Evolutionary conservation across 2,113 vertebrate genomes (phyloP), one percentile per base, ranked within the genome.

Genomic region (Lanius ludovicianus): DNA sequence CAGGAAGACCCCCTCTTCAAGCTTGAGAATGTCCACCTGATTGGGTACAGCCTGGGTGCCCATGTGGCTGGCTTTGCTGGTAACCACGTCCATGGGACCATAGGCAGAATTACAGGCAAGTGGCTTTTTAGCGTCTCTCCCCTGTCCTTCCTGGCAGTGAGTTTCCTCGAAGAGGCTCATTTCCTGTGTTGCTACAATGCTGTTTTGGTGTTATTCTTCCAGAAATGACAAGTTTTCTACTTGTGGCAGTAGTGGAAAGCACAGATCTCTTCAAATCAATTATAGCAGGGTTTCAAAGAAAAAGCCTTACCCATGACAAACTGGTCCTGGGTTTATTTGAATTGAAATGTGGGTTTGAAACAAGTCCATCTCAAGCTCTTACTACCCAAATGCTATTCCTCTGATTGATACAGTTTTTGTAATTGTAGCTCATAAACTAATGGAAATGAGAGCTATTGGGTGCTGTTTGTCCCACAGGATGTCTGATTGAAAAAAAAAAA

Each of bases 41-140:
- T 99, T 4, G 99, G 99, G 84, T 99, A 99, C 96, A 99, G 99
- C 96, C 98, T 99, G 10, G 99, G 99, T 0, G 99, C 99, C 10
- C 99, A 99, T 0, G 99, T 99, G 5, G 99, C 99, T 0, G 99
- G 99, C n/a, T 99, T 98, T 4, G 98, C 98, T 7, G 99, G 99
- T 13, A 99, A 98, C 24, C 98, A 98, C 1, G 98, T 98, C 28
- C 96, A 41, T 7, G 99, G 99, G 28, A 98, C 87, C 0, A 96
- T 99, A 47, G 99, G 99, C 84, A 98, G 99, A 79, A 99, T 99
- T 89, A 99, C 99, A 55, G 99, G 99, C 98, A 96, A 96, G 97
- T 83, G 46, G 10, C 13, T 27, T 50, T 65, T 41, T 12, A 7
- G 30, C 6, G 4, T n/a, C 24, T 74, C 41, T n/a, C 44, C 15